Conservation (phyloP, 2,113 vertebrate genomes). For the Alosa alosa region DNA sequence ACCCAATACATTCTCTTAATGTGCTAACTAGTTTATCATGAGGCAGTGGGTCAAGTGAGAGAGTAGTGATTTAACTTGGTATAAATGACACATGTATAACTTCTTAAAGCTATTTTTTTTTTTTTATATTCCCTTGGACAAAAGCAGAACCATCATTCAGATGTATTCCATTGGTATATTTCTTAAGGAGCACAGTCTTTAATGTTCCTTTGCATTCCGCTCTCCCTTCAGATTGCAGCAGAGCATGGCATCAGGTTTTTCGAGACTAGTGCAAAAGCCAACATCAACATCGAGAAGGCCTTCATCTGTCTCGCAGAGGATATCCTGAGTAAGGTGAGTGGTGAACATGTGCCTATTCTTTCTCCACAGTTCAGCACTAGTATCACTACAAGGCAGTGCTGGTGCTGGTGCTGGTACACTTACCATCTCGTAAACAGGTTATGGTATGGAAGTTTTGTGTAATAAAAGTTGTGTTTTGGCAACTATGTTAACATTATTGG, state of each 20-base stretch:
- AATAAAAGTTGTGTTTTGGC: background rate
- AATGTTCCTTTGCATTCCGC: background rate
- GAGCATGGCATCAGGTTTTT: conserved; percentile 99
- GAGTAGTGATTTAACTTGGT: too few relatives aligned
- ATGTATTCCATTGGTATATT: background rate
- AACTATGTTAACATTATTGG: background rate
- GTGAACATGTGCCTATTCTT: background rate
- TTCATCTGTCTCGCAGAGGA: conserved; percentile 99
- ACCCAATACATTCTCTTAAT: too few relatives aligned
- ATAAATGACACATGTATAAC: too few relatives aligned
- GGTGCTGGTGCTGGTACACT: background rate
- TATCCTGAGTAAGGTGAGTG: conserved; percentile 95
- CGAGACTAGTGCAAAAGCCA: conserved; percentile 98
- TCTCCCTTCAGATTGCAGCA: conserved; percentile 83
- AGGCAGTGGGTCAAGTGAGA: too few relatives aligned
- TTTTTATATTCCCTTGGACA: background rate
- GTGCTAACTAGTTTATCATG: too few relatives aligned
- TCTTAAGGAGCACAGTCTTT: background rate
- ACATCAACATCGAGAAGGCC: conserved; percentile 99
- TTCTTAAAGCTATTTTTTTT: too few relatives aligned
- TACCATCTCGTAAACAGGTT: too few relatives aligned
- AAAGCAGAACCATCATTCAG: background rate
- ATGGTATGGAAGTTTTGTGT: background rate
- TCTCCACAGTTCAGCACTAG: background rate
- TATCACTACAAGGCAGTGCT: background rate